A percentile compares a stretch with the other conserved stretches of the same genome.
phyloP scores from a whole-genome alignment of 2,797 vertebrate genomes.

The Mycteria americana region DNA sequence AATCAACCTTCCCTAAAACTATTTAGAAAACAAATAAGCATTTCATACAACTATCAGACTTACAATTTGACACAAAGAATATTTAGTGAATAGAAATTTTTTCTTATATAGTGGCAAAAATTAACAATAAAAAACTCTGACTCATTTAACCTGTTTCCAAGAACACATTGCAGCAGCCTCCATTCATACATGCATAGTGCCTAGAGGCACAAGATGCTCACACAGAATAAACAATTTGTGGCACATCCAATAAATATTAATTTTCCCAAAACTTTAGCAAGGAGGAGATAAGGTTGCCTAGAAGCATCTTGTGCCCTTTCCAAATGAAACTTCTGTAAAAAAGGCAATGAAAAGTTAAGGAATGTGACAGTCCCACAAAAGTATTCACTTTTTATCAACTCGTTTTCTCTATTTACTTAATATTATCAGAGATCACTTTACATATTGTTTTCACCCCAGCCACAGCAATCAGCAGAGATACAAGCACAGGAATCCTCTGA shows the following conservation, averaged over 20 bases:
- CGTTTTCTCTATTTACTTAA: neutral
- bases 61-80: neutral
- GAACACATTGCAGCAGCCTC: neutral
- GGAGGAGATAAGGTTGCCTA: neutral
- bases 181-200: neutral
- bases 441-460: neutral
- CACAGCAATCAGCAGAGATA: neutral
- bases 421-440: neutral
- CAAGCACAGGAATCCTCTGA: neutral
- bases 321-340: neutral
- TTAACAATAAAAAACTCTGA: neutral
- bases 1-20: neutral
- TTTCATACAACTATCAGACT: neutral
- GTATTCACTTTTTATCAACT: neutral
- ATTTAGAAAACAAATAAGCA: neutral
- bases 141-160: neutral
- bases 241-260: neutral
- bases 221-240: neutral
- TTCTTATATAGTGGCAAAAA: neutral
- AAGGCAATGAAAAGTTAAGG: neutral
- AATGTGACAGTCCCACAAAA: neutral
- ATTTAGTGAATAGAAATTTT: neutral
- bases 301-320: constrained; percentile 12
- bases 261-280: neutral
- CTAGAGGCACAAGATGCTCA: neutral